Evolutionary conservation across 2,797 vertebrate species (phyloP), one percentile per base, ranked within the genome.

Genomic region (Amblyopsis hoosieri): DNA sequence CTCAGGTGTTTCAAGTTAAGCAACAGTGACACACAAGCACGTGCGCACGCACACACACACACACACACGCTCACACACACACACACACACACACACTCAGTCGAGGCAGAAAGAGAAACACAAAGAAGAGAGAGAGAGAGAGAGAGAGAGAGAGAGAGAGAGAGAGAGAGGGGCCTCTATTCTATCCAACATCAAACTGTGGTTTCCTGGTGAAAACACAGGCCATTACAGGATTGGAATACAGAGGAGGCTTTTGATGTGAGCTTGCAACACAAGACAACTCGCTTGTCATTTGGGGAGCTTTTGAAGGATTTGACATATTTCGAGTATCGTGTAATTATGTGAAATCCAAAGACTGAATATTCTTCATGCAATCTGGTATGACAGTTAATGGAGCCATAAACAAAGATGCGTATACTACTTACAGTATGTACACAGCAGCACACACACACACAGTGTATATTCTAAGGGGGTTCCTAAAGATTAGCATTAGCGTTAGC

Each of bases 221-320:
- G 56, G 53, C 55, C 65, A 80, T 82, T 82, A 76, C 58, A 31
- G 69, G 80, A 76, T 67, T 69, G 72, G 55, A 74, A 62, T 14
- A 19, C 54, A 33, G 60, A 14, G 14, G 19, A 45, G 6, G 60
- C 57, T 57, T 79, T 74, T 74, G 53, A 83, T 60, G 64, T 52
- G 4, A 45, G 72, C 64, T 47, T 59, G 57, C 53, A 14, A 66
- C 33, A 6, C 33, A 60, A 69, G 14, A 12, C 45, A 14, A 67
- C 55, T 45, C 55, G 23, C 55, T 59, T 46, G 62, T 66, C 59
- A 68, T 66, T 77, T 59, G 45, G 55, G 23, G 64, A 59, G 73
- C 54, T 53, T 68, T 76, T 69, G 54, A 81, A 61, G 76, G 71
- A 68, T 75, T 59, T 67, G 31, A 60, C 48, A 1, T 71, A 61